These are phyloP conservation scores for Coptodon bakossiorum DNA, from an alignment of 2,113 vertebrate species.

Conservation along the genomic window DNA sequence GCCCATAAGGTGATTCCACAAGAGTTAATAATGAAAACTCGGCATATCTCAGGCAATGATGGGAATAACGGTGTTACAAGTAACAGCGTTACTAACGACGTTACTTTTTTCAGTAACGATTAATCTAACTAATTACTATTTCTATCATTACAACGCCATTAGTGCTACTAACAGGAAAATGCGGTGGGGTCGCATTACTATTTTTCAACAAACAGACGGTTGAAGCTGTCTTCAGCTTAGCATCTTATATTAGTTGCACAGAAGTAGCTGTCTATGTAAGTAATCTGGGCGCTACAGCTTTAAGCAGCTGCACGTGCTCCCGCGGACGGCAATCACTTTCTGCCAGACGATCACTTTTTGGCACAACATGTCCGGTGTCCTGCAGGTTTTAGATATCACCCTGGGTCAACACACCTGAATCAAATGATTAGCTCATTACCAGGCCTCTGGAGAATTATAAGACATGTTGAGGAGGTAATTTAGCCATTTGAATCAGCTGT, in stretches of 20 bases:
- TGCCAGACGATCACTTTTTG: background rate
- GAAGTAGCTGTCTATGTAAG: background rate
- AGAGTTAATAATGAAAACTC: background rate
- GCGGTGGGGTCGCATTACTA: rapidly evolving
- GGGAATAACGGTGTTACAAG: rapidly evolving
- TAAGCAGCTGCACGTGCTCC: background rate
- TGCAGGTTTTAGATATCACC: no score
- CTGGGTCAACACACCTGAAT: no score
- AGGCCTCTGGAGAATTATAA: no score
- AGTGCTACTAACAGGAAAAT: background rate
- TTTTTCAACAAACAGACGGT: background rate
- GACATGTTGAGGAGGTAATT: no score
- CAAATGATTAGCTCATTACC: no score
- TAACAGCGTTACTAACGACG: no score
- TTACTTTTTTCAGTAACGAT: background rate
- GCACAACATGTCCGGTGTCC: background rate
- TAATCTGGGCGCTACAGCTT: background rate
- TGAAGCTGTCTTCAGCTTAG: background rate
- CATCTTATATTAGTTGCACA: background rate
- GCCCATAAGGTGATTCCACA: background rate
- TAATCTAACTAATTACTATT: background rate
- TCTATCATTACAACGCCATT: background rate
- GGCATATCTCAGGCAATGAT: background rate
- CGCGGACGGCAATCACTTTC: background rate
- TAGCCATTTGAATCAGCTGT: background rate